Conservation (phyloP, 2,797 vertebrate species). For the Liparis tanakae region DNA sequence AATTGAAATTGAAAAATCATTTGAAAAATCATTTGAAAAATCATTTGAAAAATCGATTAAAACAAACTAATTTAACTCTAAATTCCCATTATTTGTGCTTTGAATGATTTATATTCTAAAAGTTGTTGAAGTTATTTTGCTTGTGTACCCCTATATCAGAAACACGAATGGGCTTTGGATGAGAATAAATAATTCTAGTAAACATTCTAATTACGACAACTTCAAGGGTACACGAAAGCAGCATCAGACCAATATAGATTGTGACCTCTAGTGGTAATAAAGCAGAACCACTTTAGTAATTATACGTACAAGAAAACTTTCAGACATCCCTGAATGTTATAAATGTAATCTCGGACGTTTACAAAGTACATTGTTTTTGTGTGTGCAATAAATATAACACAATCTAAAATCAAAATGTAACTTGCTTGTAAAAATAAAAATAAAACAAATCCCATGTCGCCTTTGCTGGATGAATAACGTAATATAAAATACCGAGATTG, state of each 20-base stretch:
- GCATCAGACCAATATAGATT: not conserved
- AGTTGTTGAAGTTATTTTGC: not conserved
- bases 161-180: not conserved
- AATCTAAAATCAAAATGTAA: not conserved
- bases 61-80: no score
- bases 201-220: not conserved
- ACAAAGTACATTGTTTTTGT: not conserved
- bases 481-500: not conserved
- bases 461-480: not conserved
- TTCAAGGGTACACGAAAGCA: not conserved
- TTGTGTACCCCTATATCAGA: not conserved
- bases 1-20: not conserved
- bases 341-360: not conserved
- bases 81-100: not conserved
- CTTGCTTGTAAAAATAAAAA: not conserved
- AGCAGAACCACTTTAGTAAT: not conserved
- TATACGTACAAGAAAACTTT: not conserved
- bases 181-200: not conserved
- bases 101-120: not conserved
- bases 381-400: not conserved
- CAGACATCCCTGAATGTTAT: not conserved
- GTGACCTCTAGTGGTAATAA: slow-evolving; percentile 20
- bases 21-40: not conserved
- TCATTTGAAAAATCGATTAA: not conserved
- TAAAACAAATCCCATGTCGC: not conserved